Evolutionary conservation across 2,888 invertebrate genomes (phyloP), one percentile per base, ranked within the genome.

Genomic region (Dasypolia templi): DNA sequence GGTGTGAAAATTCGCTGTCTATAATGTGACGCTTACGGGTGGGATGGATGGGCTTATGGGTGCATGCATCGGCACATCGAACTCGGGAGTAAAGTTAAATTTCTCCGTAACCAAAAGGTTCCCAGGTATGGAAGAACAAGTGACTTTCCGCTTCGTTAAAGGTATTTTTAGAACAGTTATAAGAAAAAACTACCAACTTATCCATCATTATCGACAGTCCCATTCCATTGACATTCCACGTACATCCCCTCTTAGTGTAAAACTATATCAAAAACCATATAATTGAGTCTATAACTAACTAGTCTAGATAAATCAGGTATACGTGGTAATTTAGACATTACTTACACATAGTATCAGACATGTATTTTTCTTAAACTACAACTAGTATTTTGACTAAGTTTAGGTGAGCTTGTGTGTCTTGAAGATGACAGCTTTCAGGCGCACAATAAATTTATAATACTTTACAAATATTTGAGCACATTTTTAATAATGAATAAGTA

Each of bases 301-400:
- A 94, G 77, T 85, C 92, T 94, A 93, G 73, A 77, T 87, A 91
- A 90, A 90, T 93, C 92, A 94, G 93, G 94, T 94, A 93, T 93
- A 92, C 89, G 84, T 83, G 88, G 86, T 88, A 85, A 86, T 91
- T 92, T 90, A 91, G 89, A 90, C 85, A 75, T 87, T 87, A 90
- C 91, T 93, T 93, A 89, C 87, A 96, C 97, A 97, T 96, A 96
- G 97, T 96, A 92, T 97, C 97, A 97, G 97, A 97, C 97, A 97
- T 97, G 96, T 96, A 94, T 95, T 96, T 83, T 93, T 87, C 88
- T 94, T 95, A 81, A 79, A 86, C 92, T 93, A 94, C 89, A 86
- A 88, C 86, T 86, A 90, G 81, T 85, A 87, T 86, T 83, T 79
- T 81, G 82, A 88, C 86, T 87, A 82, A 82, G 68, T 75, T 76